Evolutionary conservation across 2,888 invertebrate genomes (phyloP).

Genomic region (Mesorhabditis belari): DNA sequence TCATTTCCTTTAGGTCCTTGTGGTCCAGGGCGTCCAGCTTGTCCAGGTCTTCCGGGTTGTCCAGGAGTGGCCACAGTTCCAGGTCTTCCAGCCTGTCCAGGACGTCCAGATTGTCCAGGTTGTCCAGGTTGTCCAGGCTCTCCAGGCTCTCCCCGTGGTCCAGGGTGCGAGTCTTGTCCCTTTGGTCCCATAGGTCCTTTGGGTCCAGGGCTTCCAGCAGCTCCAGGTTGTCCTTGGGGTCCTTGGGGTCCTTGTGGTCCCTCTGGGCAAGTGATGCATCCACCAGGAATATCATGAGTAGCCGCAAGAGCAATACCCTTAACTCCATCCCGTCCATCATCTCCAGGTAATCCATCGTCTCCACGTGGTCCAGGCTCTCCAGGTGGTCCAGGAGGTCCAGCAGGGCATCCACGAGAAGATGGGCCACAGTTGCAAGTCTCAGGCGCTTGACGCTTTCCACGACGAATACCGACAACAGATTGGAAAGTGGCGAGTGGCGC

Average conservation of each 20-base stretch:
- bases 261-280: conserved; percentile 23
- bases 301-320: conserved; percentile 32
- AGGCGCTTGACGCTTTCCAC: conserved; percentile 22
- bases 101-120: neutral
- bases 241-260: conserved; percentile 29
- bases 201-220: conserved; percentile 28
- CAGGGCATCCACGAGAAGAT: conserved; percentile 32
- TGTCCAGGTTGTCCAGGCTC: neutral
- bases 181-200: conserved; percentile 21
- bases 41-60: neutral
- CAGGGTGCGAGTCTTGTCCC: conserved; percentile 3
- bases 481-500: conserved; percentile 29
- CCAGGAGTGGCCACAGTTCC: conserved; percentile 6
- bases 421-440: conserved; percentile 39
- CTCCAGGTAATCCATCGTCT: conserved; percentile 30
- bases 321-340: conserved; percentile 33
- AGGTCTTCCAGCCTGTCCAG: conserved; percentile 1
- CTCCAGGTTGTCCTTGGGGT: conserved; percentile 28
- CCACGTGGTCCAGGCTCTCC: conserved; percentile 31
- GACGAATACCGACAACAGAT: conserved; percentile 29
- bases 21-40: neutral
- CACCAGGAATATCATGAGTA: conserved; percentile 38
- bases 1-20: neutral
- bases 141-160: neutral
- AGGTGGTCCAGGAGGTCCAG: conserved; percentile 38